Evolutionary conservation across 1,140 invertebrate genomes (phyloP), one percentile per base, ranked within the genome.

Genomic region (Archegozetes longisetosus): DNA sequence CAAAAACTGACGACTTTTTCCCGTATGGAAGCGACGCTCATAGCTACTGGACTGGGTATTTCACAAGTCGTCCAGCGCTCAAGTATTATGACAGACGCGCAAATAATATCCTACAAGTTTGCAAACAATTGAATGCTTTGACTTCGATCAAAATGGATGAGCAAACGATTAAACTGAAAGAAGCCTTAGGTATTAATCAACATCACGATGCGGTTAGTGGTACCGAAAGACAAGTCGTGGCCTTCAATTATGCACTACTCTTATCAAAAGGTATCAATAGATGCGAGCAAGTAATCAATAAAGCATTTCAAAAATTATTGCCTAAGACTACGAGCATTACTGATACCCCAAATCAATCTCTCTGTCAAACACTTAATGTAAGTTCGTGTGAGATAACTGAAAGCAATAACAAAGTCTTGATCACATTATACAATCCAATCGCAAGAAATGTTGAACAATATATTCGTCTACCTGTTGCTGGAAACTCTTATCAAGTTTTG

Each of bases 31-130:
- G 20, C 50, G 6, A n/a, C 6, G 6, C 20, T 24, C 4, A 52
- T n/a, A n/a, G 20, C 50, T 94, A 82, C 70, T 97, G 92, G 93
- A 94, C 87, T 0, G 94, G 94, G 0, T 97, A 92, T 70, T 98
- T 88, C 69, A 89, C 88, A 0, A 95, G 90, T 62, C 67, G 79
- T 61, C 69, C 79, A 2, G 68, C 76, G 14, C 66, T 79, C 0
- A 80, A 80, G 62, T 62, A 70, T 51, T 72, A 71, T 67, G 70
- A 69, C 6, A 61, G 73, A 64, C 28, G 67, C 14, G 82, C 81
- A 1, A 90, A 90, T 67, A 84, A 83, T 67, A 82, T 85, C 53
- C 70, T 92, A 17, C 85, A 88, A 70, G 80, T 81, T 14, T 4
- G 6, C 23, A 52, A 52, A 52, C 22, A 25, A 23, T 24, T 52